Percentiles rank a stretch among this genome's conserved stretches.
Conservation (phyloP, 2,888 invertebrate species). For the Anarsia innoxiella region DNA sequence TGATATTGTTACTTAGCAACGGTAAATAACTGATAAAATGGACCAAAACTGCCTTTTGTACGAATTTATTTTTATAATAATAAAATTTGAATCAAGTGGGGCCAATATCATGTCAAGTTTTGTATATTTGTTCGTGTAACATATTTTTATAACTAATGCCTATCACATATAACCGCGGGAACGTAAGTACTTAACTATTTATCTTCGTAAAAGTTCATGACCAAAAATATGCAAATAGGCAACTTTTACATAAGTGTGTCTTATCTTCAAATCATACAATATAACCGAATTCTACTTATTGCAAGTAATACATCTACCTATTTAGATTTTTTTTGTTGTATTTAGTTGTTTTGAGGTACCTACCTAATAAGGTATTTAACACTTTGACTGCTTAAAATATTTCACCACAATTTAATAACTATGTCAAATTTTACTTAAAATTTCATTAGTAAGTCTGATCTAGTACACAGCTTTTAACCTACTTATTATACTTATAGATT, state of each 20-base stretch:
- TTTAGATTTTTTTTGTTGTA: not conserved
- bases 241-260: slow-evolving; percentile 5
- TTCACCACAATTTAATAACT: too few species aligned
- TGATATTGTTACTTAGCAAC: slow-evolving; percentile 45
- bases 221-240: too few species aligned
- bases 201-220: slow-evolving; percentile 4
- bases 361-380: too few species aligned
- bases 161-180: slow-evolving; percentile 62
- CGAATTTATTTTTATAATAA: slow-evolving; percentile 50
- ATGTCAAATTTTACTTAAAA: too few species aligned
- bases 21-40: slow-evolving; percentile 35
- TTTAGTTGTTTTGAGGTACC: not conserved
- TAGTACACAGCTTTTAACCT: too few species aligned
- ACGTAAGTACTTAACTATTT: slow-evolving; percentile 42
- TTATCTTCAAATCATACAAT: too few species aligned
- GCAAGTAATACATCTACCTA: too few species aligned
- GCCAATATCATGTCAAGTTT: slow-evolving; percentile 42
- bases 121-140: slow-evolving; percentile 28
- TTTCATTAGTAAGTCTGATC: too few species aligned
- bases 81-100: slow-evolving; percentile 38
- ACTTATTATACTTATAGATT: too few species aligned
- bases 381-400: too few species aligned
- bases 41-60: slow-evolving; percentile 59
- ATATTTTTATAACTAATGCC: slow-evolving; percentile 51
- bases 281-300: too few species aligned